Conservation (phyloP, 1,140 invertebrate genomes). For the Lordiphosa collinella region DNA sequence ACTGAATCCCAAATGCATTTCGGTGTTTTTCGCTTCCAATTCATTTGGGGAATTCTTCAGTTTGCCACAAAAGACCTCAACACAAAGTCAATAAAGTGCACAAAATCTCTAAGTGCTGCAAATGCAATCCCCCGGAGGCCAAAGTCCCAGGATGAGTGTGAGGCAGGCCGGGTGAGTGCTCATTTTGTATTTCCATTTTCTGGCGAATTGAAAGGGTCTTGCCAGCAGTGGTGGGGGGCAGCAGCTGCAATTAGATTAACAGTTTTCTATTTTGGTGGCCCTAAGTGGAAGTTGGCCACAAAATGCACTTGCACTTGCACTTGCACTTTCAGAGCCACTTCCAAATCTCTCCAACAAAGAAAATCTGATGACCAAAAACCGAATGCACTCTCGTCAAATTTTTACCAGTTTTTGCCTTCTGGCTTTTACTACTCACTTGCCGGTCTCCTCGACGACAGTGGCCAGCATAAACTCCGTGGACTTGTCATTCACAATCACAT, state of each 20-base stretch:
- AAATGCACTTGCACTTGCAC: conserved; percentile 19
- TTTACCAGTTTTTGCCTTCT: not conserved
- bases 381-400: not conserved
- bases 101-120: conserved; percentile 14
- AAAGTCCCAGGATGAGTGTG: too few species aligned
- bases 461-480: conserved; percentile 93
- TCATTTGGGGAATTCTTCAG: not conserved
- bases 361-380: too few species aligned
- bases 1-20: too few species aligned
- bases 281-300: conserved; percentile 20
- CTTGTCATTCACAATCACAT: conserved; percentile 93
- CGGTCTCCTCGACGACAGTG: conserved; percentile 89
- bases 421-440: conserved; percentile 81
- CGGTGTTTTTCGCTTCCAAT: not conserved
- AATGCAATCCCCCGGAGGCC: conserved; percentile 13
- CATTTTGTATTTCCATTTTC: conserved; percentile 34
- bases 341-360: too few species aligned
- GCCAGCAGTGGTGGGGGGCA: not conserved
- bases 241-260: conserved; percentile 54
- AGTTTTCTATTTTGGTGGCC: conserved; percentile 16
- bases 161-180: conserved; percentile 17
- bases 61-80: conserved; percentile 2
- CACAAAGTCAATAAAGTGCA: conserved; percentile 22
- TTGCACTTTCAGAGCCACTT: too few species aligned
- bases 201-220: conserved; percentile 21